Conservation (phyloP, 2,113 vertebrate genomes). For the Forbesichthys agassizii region DNA sequence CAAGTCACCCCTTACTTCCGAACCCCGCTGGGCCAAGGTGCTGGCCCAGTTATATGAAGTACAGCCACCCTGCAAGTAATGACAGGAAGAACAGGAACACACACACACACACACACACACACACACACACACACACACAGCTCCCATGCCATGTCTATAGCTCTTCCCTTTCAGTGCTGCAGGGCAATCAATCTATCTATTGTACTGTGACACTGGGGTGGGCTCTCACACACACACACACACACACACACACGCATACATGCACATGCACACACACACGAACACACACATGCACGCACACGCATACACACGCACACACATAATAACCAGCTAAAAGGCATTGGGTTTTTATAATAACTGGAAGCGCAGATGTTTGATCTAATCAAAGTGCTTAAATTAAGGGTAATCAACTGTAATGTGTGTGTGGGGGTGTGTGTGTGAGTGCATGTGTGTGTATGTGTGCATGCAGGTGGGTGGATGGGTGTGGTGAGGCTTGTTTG, state of each 20-base stretch:
- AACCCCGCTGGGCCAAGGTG: no score
- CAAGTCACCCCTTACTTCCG: no score
- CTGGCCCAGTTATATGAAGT: no score
- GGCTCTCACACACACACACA: neutral
- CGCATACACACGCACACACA: neutral
- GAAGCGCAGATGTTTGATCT: neutral
- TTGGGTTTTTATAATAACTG: constrained; percentile 1
- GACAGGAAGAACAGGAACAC: neutral
- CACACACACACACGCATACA: neutral
- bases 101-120: neutral
- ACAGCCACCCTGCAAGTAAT: no score
- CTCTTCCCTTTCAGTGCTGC: neutral
- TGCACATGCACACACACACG: neutral
- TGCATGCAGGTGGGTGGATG: neutral
- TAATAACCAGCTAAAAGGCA: neutral
- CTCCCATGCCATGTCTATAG: neutral
- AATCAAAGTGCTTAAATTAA: neutral
- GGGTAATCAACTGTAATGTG: neutral
- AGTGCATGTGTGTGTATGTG: neutral
- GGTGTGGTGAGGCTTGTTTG: neutral
- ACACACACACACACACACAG: neutral
- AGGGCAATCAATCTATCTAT: neutral
- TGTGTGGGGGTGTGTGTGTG: neutral
- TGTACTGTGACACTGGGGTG: neutral
- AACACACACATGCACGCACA: neutral